phyloP scores from a whole-genome alignment of 2,113 vertebrate genomes.

The Nesogale talazaci region DNA sequence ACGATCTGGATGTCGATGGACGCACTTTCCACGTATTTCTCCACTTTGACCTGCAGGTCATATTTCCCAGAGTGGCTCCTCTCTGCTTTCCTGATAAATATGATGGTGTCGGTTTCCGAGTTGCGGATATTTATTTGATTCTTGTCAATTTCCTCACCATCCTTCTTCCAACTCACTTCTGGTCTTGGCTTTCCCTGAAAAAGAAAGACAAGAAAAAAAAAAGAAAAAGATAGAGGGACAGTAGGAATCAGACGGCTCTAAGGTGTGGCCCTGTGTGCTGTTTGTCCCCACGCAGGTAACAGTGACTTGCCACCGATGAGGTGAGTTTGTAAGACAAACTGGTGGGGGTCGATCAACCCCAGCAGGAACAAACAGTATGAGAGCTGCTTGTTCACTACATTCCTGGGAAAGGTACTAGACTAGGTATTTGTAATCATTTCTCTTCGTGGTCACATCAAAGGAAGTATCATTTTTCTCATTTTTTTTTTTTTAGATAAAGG shows the following conservation, averaged over 20 bases:
- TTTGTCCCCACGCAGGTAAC: background rate
- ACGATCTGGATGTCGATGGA: conserved; percentile 95
- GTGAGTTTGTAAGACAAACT: background rate
- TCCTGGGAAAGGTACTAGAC: background rate
- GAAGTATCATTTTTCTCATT: background rate
- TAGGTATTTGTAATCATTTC: background rate
- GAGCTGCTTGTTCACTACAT: background rate
- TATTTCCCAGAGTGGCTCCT: conserved; percentile 97
- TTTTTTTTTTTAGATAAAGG: background rate
- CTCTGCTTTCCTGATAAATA: conserved; percentile 98
- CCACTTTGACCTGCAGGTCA: conserved; percentile 94
- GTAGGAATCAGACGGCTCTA: background rate
- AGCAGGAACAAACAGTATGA: background rate
- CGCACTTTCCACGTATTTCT: conserved; percentile 92
- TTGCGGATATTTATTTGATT: conserved; percentile 96
- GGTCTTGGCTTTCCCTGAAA: conserved; percentile 95
- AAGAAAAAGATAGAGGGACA: background rate
- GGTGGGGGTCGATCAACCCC: background rate
- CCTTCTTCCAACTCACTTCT: conserved; percentile 95
- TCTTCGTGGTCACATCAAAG: background rate
- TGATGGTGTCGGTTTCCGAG: conserved; percentile 96
- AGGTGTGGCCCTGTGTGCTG: background rate
- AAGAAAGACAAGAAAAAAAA: background rate
- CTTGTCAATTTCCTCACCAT: conserved; percentile 91
- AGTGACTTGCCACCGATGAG: background rate